Percentiles rank a stretch among this genome's conserved stretches.
These are phyloP conservation scores for Eurystomus gularis DNA, from an alignment of 2,113 vertebrate genomes.

Conservation along the genomic window DNA sequence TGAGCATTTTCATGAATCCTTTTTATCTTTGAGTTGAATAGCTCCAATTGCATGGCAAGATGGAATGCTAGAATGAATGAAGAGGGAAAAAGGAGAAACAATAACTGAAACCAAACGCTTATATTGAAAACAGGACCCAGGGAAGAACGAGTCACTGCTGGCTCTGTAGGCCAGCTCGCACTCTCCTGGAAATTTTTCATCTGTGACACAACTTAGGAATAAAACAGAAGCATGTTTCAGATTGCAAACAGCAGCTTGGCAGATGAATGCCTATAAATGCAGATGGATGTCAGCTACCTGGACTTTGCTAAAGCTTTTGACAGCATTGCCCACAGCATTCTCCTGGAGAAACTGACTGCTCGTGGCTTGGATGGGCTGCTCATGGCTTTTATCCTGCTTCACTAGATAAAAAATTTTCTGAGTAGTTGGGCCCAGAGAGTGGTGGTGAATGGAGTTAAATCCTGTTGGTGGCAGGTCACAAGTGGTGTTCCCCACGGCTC, in stretches of 20 bases:
- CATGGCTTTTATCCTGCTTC: not conserved
- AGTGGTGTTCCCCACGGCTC: not conserved
- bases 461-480: not conserved
- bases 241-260: not conserved
- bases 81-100: conserved; percentile 40
- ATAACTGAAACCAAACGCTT: conserved; percentile 53
- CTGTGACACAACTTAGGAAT: not conserved
- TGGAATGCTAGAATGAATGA: conserved; percentile 60
- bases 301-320: not conserved
- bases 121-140: conserved; percentile 57
- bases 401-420: not conserved
- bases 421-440: not conserved
- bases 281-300: not conserved
- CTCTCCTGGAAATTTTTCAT: not conserved
- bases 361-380: not conserved
- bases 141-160: conserved; percentile 14
- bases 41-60: conserved; percentile 37
- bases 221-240: not conserved
- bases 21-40: conserved; percentile 55
- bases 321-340: not conserved
- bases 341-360: not conserved
- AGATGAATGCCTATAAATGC: not conserved
- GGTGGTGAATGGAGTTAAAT: not conserved
- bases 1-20: conserved; percentile 36
- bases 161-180: not conserved